Base-by-base conservation (phyloP, 2,888 invertebrate genomes). In the Drymonia ruficornis region DNA sequence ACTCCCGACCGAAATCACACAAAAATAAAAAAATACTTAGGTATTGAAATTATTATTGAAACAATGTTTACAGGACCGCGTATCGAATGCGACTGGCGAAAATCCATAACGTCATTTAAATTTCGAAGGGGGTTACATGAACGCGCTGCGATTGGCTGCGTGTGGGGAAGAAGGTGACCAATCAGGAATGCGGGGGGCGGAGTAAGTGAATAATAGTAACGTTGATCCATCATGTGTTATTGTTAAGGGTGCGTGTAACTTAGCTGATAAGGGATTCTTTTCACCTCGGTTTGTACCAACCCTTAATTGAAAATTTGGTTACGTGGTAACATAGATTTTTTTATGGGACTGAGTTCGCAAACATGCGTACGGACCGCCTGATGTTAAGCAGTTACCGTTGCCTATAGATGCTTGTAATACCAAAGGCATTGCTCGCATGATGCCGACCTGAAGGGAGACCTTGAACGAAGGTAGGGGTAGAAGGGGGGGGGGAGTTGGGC, bases 111-210 rank as follows among this genome's bases (percentile, higher is more conserved):
- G 63, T 51, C 71, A 83, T 83, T 87, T 64, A 69, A 85, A 83
- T 82, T 84, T 81, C 72, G 78, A 84, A 71, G 68, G 69, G 86
- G 85, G 81, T 83, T 78, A 71, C 50, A 59, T 34, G 49, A 40
- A 52, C 31, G 56, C n/a, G 12, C 44, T 63, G 59, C 70, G 72
- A 87, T 90, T 90, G 90, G 90, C 53, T 18, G 56, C 50, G 19
- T 49, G 47, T 36, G 45, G 43, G 49, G 53, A 36, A 49, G 55
- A 38, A 44, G 54, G 52, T 58, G 53, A 53, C 89, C 89, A 89
- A 87, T 87, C 49, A 61, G 57, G 50, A 50, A 8, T 19, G 1
- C 8, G 40, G 56, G 72, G 58, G 73, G 72, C 70, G 72, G 65
- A 57, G 65, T 65, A 40, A 49, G 48, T 46, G 50, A 53, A 58